Percentiles rank a stretch among this genome's conserved stretches.
Conservation (phyloP, 2,888 invertebrate genomes). For the Coelinius sp. region DNA sequence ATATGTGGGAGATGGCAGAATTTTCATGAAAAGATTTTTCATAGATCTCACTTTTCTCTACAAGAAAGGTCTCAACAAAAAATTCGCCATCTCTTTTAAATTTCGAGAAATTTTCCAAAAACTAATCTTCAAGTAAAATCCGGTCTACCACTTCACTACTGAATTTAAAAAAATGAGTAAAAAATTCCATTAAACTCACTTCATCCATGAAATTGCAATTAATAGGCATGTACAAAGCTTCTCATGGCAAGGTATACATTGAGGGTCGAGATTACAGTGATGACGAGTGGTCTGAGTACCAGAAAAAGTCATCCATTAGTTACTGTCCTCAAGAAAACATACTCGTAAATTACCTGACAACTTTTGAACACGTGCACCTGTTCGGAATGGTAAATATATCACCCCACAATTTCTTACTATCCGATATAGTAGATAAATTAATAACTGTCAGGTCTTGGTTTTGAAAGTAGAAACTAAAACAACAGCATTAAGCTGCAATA, state of each 20-base stretch:
- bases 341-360: constrained; percentile 48
- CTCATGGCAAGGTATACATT: constrained; percentile 44
- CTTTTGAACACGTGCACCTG: constrained; percentile 46
- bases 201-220: neutral
- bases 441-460: neutral
- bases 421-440: neutral
- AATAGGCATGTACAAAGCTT: constrained; percentile 49
- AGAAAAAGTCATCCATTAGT: constrained; percentile 35
- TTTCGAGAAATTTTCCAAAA: too few relatives aligned
- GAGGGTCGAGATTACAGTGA: constrained; percentile 43
- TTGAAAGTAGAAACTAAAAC: neutral
- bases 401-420: neutral
- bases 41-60: too few relatives aligned
- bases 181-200: neutral
- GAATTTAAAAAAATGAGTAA: neutral
- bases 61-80: too few relatives aligned
- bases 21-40: too few relatives aligned
- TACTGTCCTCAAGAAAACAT: constrained; percentile 52
- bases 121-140: too few relatives aligned
- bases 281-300: neutral
- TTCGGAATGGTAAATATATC: constrained; percentile 48
- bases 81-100: too few relatives aligned
- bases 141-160: too few relatives aligned
- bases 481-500: neutral
- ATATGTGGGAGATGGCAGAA: neutral